Evolutionary conservation across 92 coral and sea anemone genomes (phyloP), one percentile per base, ranked within the genome.

Genomic region (Montipora capitata): DNA sequence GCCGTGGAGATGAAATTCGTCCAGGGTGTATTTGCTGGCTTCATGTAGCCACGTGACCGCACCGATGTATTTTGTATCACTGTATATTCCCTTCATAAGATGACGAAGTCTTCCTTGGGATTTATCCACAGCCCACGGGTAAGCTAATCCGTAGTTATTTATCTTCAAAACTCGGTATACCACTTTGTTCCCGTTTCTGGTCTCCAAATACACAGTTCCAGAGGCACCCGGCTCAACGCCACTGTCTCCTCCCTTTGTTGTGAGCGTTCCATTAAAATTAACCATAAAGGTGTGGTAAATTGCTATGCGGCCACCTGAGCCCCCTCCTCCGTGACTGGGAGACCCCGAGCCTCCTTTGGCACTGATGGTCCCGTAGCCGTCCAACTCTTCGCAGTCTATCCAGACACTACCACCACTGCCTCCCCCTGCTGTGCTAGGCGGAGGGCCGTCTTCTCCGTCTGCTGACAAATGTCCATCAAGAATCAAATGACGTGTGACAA

Each of bases 371-470:
- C 99, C 99, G 67, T 97, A 97, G 38, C 99, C 99, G 76, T 95
- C 96, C 71, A 97, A 79, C 74, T 97, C 99, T 44, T 97, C 91
- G 63, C 98, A 96, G 69, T 90, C 91, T 16, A 97, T 86, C 99
- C 98, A 96, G 66, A 97, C 71, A 51, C 98, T 95, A 12, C 99
- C 99, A 49, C 99, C 99, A 70, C 99, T 97, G 40, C 99, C 99
- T 51, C 99, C 98, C 43, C 99, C 98, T 40, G 97, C 95, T 12
- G 98, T 96, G 77, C 98, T 96, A 35, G 94, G 96, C 3, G 98
- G 92, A 41, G 99, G 97, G 11, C 98, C 96, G 77, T 91, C 91
- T 73, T 97, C 98, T 40, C 98, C 99, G 70, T 92, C 92, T 7
- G 98, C 98, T 13, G 96, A 82, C 79, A 97, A 87, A 49, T 90